Percentiles rank a stretch among this genome's conserved stretches.
Conservation (phyloP, 2,113 vertebrate genomes). For the Artemisiospiza belli region DNA sequence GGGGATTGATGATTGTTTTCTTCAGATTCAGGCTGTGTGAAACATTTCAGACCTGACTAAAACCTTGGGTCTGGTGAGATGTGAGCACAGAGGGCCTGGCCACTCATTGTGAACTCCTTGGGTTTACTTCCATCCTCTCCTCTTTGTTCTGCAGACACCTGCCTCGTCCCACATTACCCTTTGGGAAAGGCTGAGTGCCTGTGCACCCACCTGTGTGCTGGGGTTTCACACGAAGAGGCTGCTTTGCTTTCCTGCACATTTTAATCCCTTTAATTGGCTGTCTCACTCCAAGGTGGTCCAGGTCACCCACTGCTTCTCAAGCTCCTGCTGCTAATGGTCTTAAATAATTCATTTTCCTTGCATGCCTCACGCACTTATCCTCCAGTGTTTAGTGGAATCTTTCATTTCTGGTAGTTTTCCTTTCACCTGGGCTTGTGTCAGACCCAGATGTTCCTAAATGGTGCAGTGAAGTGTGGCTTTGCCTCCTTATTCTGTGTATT, state of each 20-base stretch:
- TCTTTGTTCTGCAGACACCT: background rate
- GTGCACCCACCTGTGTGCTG: background rate
- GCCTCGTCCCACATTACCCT: background rate
- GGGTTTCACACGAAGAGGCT: background rate
- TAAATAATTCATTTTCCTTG: background rate
- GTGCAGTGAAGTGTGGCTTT: background rate
- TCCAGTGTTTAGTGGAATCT: background rate
- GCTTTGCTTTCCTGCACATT: background rate
- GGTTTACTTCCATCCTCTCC: background rate
- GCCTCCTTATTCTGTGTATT: background rate
- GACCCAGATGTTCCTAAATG: background rate
- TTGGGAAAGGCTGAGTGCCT: background rate
- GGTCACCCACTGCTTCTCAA: background rate
- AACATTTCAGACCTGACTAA: background rate
- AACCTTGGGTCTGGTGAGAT: background rate
- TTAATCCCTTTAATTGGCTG: conserved; percentile 3
- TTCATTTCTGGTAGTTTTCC: background rate
- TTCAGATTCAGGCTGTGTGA: background rate
- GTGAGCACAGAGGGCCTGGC: background rate
- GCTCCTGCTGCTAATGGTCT: background rate
- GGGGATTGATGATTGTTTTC: background rate
- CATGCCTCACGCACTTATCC: background rate
- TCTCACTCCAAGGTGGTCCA: background rate
- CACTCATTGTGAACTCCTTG: background rate
- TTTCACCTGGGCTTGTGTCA: background rate